Evolutionary conservation across 2,113 vertebrate genomes (phyloP), one percentile per base, ranked within the genome.

Genomic region (Sisor rabdophorus): DNA sequence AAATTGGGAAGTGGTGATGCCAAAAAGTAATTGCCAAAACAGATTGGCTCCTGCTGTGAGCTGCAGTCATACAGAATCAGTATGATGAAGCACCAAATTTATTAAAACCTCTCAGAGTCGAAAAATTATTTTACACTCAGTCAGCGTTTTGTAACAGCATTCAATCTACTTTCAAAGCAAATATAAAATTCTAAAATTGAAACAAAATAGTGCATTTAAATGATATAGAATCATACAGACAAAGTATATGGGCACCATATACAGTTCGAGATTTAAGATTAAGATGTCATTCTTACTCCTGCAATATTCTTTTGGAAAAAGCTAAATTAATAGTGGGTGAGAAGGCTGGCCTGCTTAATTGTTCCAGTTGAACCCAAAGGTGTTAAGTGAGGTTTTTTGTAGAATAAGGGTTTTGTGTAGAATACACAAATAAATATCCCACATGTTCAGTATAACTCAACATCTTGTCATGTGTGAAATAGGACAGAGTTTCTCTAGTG

Each of bases 1-100:
- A 32, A 44, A 36, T 16, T 55, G 52, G 6, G 52, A 55, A 40
- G 50, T 30, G 17, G 52, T 55, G 69, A 55, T 55, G 50, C 69
- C 15, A 22, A 71, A 52, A n/a, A 55, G 44, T 55, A 71, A 36
- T 15, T 70, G 68, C 48, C 68, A 70, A n/a, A 19, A 30, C 68
- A 70, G 50, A 54, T 53, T 70, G 28, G 50, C 74, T 56, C 73
- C 69, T 76, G 79, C 76, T 79, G 76, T 56, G 72, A 76, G 54
- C 68, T 53, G 58, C 26, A 76, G 69, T 52, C 69, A 76, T 70
- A 53, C 70, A 69, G 77, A 9, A 52, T 76, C 61, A 68, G 48
- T 65, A 47, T 76, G 73, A 79, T 76, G 71, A 79, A 67, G 22
- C 24, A 76, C 24, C 60, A 59, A 77, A 77, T 20, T 79, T 53